Percentiles rank a stretch among this genome's conserved stretches.
These are phyloP conservation scores for Apamea crenata DNA, from an alignment of 2,888 invertebrate species.

Conservation along the genomic window DNA sequence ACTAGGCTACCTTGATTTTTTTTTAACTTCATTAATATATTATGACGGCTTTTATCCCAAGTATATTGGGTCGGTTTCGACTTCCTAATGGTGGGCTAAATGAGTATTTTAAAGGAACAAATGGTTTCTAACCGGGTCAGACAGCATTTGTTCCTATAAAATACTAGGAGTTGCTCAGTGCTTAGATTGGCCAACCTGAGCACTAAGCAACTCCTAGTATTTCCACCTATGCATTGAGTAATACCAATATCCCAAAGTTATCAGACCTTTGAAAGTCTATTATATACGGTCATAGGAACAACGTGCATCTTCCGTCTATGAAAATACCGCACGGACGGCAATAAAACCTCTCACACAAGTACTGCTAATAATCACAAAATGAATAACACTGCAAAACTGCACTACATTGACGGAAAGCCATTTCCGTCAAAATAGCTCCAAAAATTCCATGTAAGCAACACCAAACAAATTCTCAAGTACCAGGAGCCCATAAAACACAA, in stretches of 20 bases:
- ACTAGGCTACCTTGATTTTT: background rate
- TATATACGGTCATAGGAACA: too few relatives aligned
- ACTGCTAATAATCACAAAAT: background rate
- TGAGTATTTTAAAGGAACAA: background rate
- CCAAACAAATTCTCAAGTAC: constrained; percentile 36
- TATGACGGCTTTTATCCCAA: background rate
- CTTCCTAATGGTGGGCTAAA: background rate
- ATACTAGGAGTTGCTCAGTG: background rate
- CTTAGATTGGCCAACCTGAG: background rate
- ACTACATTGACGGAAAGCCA: background rate
- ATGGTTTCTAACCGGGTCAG: background rate
- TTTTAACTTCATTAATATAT: background rate
- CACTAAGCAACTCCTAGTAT: too few relatives aligned
- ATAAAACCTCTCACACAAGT: background rate
- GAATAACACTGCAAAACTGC: background rate
- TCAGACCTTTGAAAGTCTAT: background rate
- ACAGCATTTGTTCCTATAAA: background rate
- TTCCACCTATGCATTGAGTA: background rate
- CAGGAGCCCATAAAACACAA: constrained; percentile 50
- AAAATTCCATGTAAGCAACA: constrained; percentile 11
- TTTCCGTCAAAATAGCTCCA: constrained; percentile 6
- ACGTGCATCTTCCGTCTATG: background rate
- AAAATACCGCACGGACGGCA: background rate
- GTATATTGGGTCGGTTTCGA: background rate
- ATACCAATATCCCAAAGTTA: background rate